Evolutionary conservation across 2,797 vertebrate genomes (phyloP), one percentile per base, ranked within the genome.

Genomic region (Carduelis carduelis): DNA sequence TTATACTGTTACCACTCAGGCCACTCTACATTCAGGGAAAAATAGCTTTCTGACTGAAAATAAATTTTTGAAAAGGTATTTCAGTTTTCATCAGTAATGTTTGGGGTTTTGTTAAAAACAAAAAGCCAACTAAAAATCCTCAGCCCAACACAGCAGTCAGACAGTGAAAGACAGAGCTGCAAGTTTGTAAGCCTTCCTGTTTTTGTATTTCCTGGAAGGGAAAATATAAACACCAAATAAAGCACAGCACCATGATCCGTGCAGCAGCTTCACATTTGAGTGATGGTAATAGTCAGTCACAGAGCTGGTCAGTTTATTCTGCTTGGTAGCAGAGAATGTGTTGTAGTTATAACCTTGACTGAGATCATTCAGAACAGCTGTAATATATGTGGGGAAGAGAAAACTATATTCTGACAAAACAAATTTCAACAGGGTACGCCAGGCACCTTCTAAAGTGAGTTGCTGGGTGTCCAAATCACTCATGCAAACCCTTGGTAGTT

Each of bases 161-260:
- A 8, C 11, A 41, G 53, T 39, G 49, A 49, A 80, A 80, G 47
- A 37, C 32, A 32, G 64, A 85, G 27, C 26, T 60, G 28, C 14
- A 9, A 49, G 19, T 64, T 71, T 78, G 17, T 37, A 64, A 68
- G 20, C 35, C 46, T 56, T 71, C 3, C 0, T 26, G 30, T 47
- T 91, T 93, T 81, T 46, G 18, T 43, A 43, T 43, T 43, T 43
- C 24, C 14, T 52, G 30, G 34, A 56, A 70, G 30, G 60, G 46
- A 53, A 95, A 68, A 83, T 59, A 44, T 3, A 22, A 72, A 14
- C 22, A 83, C 43, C 35, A 69, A 76, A 18, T 55, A 89, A 72
- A 64, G 80, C 28, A n/a, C 19, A 79, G 47, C 39, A 18, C 61
- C 0, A 0, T 4, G 3, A 50, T 81, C 65, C 0, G 0, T 49